A percentile compares a stretch with the other conserved stretches of the same genome.
phyloP scores from a whole-genome alignment of 2,888 invertebrate genomes.

The Leptothorax acervorum region DNA sequence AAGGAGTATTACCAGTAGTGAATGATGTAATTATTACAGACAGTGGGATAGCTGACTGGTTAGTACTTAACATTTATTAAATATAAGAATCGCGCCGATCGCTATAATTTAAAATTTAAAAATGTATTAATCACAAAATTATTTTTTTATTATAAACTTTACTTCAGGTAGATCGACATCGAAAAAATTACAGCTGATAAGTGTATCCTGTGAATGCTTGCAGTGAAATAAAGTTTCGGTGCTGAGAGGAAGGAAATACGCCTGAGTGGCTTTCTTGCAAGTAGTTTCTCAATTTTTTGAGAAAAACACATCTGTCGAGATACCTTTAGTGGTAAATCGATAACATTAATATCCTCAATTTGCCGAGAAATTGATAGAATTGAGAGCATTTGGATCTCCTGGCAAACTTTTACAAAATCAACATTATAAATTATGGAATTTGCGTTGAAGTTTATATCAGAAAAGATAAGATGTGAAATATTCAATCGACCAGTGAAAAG shows the following conservation, averaged over 20 bases:
- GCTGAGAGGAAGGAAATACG: neutral
- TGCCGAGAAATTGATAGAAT: neutral
- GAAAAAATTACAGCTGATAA: neutral
- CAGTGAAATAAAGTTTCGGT: neutral
- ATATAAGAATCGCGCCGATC: neutral
- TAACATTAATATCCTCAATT: neutral
- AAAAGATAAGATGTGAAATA: neutral
- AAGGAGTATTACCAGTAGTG: neutral
- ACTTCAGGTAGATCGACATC: neutral
- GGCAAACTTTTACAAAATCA: neutral
- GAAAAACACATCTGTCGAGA: neutral
- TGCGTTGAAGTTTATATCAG: neutral
- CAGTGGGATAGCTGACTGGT: neutral
- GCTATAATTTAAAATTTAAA: neutral
- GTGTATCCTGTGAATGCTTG: neutral
- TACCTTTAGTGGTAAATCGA: neutral
- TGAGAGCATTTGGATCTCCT: neutral
- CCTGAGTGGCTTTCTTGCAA: neutral
- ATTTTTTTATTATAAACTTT: too few species aligned
- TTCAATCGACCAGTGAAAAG: too few species aligned
- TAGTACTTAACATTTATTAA: neutral
- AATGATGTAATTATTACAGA: neutral
- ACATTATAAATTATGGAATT: neutral
- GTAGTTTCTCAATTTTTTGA: neutral
- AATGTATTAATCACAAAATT: too few species aligned